Base-by-base conservation (phyloP, 2,113 vertebrate species). In the Bos taurus region DNA sequence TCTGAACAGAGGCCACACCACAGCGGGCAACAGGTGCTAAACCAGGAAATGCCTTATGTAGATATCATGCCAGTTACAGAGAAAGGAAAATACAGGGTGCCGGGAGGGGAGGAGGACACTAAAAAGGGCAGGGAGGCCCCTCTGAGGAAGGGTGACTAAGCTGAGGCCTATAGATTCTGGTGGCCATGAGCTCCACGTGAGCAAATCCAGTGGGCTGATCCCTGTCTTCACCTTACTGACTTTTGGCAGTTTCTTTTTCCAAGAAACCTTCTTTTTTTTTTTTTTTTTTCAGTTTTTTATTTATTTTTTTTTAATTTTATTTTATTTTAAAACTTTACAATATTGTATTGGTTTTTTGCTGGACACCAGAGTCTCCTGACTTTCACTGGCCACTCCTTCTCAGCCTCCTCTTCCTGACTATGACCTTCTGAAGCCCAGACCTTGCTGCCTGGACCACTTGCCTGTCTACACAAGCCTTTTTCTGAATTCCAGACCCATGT, bases 51-150 rank as follows among this genome's bases (percentile, higher is more conserved):
- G 71, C 11, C 67, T 40, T 19, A 36, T 23, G 67, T 40, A 43
- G 11, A 26, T 26, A 77, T 26, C 71, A 77, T 25, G 19, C 36
- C 23, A 77, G 21, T 43, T 77, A 77, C 21, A 25, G 21, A 74
- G 71, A 77, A 43, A 40, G 12, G 36, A 43, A 43, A 74, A 7
- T 17, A 7, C 40, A 77, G 74, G 40, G 1, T 43, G 40, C 40
- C 43, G 3, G 40, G 25, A 78, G 14, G 43, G 43, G 14, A 78
- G 74, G 43, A 14, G 36, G 67, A 2, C 67, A 40, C n/a, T 21
- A 0, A 23, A 23, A 74, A 21, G 21, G 36, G 0, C 19, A 74
- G 5, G 1, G 67, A 40, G 23, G 12, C 6, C 43, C 3, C 3
- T 78, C 40, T 78, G 13, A 78, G 74, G 40, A 78, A 78, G 40